phyloP scores from a whole-genome alignment of 2,113 vertebrate genomes.

The Bubo bubo region DNA sequence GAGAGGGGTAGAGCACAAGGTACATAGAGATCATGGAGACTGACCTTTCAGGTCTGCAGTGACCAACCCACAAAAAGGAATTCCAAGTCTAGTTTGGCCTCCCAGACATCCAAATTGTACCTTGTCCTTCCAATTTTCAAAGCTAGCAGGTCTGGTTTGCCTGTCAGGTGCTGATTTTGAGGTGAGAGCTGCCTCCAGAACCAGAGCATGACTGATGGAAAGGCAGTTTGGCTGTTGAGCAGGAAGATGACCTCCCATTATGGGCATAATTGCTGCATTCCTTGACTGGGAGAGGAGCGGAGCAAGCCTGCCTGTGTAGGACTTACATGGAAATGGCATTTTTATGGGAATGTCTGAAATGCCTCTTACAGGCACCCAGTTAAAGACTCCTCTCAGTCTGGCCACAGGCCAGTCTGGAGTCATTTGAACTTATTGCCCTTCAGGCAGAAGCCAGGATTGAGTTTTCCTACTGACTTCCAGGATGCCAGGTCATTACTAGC shows the following conservation, averaged over 20 bases:
- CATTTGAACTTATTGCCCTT: conserved; percentile 10
- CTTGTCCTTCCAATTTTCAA: background rate
- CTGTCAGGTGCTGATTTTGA: background rate
- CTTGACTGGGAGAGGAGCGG: conserved; percentile 35
- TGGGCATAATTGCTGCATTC: conserved; percentile 52
- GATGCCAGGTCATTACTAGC: background rate
- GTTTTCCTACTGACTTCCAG: background rate
- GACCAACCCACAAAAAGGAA: background rate
- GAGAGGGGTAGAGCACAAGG: background rate
- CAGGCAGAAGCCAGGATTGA: background rate
- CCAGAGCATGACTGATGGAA: background rate
- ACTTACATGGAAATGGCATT: conserved; percentile 62
- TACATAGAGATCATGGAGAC: background rate
- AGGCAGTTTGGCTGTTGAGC: background rate
- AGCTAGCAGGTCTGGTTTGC: background rate
- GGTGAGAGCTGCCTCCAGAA: background rate
- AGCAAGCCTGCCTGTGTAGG: background rate
- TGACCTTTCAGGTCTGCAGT: background rate
- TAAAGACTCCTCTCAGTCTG: conserved; percentile 21
- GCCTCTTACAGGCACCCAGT: conserved; percentile 18
- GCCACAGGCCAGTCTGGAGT: conserved; percentile 4
- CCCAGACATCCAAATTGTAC: background rate
- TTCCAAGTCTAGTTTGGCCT: background rate
- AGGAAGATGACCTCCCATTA: background rate
- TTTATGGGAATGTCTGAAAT: conserved; percentile 64